A percentile compares a stretch with the other conserved stretches of the same genome.
Evolutionary conservation across 2,797 vertebrate genomes (phyloP).

Genomic region (Malacoctenus gilli): DNA sequence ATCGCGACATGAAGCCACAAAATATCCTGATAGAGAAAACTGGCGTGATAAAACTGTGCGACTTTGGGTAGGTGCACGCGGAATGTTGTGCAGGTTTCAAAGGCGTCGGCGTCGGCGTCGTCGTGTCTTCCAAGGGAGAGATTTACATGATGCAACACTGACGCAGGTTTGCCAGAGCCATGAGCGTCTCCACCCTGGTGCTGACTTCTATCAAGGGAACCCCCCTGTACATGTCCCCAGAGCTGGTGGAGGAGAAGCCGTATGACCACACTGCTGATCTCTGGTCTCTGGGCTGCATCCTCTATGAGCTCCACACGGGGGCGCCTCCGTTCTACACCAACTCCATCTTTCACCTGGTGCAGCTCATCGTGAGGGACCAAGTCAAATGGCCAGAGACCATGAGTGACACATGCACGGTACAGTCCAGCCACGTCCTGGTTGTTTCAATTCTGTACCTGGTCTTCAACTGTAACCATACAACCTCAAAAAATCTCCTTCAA

Average conservation of each 20-base stretch:
- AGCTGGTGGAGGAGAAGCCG: slow-evolving; percentile 93
- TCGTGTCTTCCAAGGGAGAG: neutral
- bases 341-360: slow-evolving; percentile 94
- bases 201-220: slow-evolving; percentile 98
- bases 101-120: too few species aligned
- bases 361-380: slow-evolving; percentile 88
- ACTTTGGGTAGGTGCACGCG: slow-evolving; percentile 89
- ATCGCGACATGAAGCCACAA: slow-evolving; percentile 98
- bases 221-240: slow-evolving; percentile 97
- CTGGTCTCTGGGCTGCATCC: slow-evolving; percentile 97
- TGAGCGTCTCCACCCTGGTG: slow-evolving; percentile 96
- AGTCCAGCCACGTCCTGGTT: neutral
- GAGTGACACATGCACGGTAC: slow-evolving; percentile 89
- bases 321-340: slow-evolving; percentile 95
- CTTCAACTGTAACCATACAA: too few species aligned
- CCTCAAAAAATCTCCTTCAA: too few species aligned
- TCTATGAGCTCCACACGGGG: slow-evolving; percentile 95
- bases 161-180: slow-evolving; percentile 92
- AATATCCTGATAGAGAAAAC: slow-evolving; percentile 94
- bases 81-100: neutral
- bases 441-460: too few species aligned
- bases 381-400: slow-evolving; percentile 91
- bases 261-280: slow-evolving; percentile 96
- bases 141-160: neutral
- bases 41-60: slow-evolving; percentile 94